These are phyloP conservation scores for Standfussiana lucernea DNA, from an alignment of 2,888 invertebrate species.

Conservation along the genomic window DNA sequence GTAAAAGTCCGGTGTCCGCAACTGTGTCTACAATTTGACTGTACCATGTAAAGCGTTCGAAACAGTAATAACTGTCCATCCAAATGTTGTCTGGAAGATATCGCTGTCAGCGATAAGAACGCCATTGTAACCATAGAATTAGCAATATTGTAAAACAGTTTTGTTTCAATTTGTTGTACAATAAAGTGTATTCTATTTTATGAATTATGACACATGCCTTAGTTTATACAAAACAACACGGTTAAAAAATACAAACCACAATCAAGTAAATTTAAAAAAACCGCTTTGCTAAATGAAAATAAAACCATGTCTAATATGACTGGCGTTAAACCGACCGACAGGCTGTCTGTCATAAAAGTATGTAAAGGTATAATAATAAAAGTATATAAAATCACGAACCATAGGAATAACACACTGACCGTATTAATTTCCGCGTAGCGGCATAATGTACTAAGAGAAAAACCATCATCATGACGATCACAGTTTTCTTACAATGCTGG, in stretches of 20 bases:
- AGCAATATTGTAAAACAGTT: too few relatives aligned
- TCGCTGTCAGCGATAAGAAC: too few relatives aligned
- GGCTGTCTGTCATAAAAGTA: not conserved
- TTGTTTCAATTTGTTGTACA: too few relatives aligned
- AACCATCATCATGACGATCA: constrained; percentile 37
- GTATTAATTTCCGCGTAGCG: constrained; percentile 32
- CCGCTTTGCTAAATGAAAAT: not conserved
- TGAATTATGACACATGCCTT: not conserved
- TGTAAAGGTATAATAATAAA: not conserved
- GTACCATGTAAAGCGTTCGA: too few relatives aligned
- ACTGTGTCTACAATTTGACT: not conserved
- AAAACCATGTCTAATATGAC: constrained; percentile 27
- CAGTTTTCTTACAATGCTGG: constrained; percentile 27
- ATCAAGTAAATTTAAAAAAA: not conserved
- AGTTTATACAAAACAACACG: not conserved
- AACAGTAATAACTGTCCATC: too few relatives aligned
- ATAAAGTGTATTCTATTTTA: too few relatives aligned
- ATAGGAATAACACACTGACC: constrained; percentile 27
- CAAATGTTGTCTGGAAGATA: too few relatives aligned
- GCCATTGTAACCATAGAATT: too few relatives aligned
- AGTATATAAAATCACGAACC: not conserved
- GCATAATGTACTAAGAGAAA: constrained; percentile 29
- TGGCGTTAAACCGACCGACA: constrained; percentile 21
- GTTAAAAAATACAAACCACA: not conserved
- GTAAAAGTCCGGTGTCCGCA: not conserved